Conservation (phyloP, 2,797 vertebrate species). For the Sarcophilus harrisii region DNA sequence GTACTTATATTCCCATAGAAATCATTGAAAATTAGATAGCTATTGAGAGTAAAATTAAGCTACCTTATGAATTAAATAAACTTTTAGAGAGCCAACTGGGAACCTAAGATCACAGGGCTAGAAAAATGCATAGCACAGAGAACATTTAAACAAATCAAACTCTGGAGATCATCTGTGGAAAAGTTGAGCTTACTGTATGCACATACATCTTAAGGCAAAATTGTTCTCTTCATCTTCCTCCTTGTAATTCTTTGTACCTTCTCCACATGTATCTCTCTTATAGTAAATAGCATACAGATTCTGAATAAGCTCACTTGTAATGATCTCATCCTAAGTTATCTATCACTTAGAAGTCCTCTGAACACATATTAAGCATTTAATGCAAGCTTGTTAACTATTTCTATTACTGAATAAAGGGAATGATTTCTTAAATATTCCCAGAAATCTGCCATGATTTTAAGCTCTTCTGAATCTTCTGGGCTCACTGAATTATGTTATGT, state of each 20-base stretch:
- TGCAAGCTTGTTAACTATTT: constrained; percentile 8
- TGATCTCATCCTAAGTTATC: background rate
- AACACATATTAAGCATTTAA: background rate
- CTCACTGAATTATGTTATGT: background rate
- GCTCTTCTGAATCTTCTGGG: constrained; percentile 37
- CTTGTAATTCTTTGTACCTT: constrained; percentile 28
- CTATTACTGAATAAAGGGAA: constrained; percentile 19
- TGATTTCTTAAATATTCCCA: constrained; percentile 25
- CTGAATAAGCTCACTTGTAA: background rate
- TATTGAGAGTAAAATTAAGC: background rate
- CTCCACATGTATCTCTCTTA: background rate
- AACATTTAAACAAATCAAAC: background rate
- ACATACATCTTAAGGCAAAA: constrained; percentile 25
- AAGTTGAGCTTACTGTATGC: background rate
- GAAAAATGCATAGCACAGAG: background rate
- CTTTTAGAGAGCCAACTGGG: background rate
- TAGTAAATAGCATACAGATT: background rate
- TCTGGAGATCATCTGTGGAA: background rate
- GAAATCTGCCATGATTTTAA: background rate
- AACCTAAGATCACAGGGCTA: background rate
- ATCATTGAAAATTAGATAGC: background rate
- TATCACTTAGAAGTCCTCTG: background rate
- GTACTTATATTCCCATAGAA: background rate
- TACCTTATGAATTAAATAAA: background rate
- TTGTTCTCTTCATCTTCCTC: background rate